Evolutionary conservation across 2,797 vertebrate genomes (phyloP).

Genomic region (Anabas testudineus): DNA sequence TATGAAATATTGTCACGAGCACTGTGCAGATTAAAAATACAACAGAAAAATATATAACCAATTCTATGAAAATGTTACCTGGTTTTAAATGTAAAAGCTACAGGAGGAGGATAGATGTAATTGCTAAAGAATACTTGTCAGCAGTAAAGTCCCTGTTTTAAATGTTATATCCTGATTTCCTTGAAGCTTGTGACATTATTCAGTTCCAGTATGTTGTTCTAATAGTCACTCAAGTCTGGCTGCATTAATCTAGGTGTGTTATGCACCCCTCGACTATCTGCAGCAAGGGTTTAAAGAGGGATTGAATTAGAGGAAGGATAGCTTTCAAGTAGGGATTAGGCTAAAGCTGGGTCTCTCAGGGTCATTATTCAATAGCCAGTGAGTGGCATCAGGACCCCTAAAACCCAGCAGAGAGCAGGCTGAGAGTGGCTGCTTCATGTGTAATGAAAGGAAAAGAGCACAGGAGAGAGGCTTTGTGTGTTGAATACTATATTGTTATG

Average conservation of each 20-base stretch:
- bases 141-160: conserved; percentile 25
- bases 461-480: conserved; percentile 9
- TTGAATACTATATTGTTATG: conserved; percentile 19
- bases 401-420: conserved; percentile 49
- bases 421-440: conserved; percentile 32
- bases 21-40: background rate
- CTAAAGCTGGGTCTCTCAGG: conserved; percentile 73
- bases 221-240: conserved; percentile 34
- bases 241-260: conserved; percentile 53
- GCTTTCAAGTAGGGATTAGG: conserved; percentile 81
- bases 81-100: background rate
- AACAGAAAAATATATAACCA: too few species aligned
- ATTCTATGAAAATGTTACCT: background rate
- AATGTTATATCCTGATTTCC: conserved; percentile 36
- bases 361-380: conserved; percentile 75
- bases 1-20: too few species aligned
- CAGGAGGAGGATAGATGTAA: conserved; percentile 4
- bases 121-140: background rate
- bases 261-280: conserved; percentile 54
- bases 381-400: conserved; percentile 65
- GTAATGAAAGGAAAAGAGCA: conserved; percentile 32
- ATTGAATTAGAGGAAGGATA: conserved; percentile 71
- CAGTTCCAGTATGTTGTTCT: conserved; percentile 29
- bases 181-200: conserved; percentile 24
- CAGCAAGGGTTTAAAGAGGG: conserved; percentile 68